Percentiles rank a stretch among this genome's conserved stretches.
phyloP scores from a whole-genome alignment of 2,888 invertebrate species.

The Spilarctia lutea region DNA sequence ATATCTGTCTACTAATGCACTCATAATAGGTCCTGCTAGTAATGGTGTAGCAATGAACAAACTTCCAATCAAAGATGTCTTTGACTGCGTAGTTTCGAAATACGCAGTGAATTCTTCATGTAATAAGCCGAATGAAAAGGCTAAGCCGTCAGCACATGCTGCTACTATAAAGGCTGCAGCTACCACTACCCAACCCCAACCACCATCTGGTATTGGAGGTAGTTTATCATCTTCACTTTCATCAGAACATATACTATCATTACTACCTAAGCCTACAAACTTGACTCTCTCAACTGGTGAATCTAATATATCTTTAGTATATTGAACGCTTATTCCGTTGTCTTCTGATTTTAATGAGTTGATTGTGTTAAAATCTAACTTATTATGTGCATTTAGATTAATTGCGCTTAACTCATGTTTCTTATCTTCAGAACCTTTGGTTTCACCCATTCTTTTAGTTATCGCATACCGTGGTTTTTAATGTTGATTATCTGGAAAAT shows the following conservation, averaged over 20 bases:
- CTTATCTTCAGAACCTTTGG: slow-evolving; percentile 37
- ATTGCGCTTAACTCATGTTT: slow-evolving; percentile 42
- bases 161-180: slow-evolving; percentile 94
- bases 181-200: slow-evolving; percentile 97
- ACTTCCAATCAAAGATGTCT: slow-evolving; percentile 95
- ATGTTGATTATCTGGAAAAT: slow-evolving; percentile 37
- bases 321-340: slow-evolving; percentile 61
- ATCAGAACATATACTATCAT: slow-evolving; percentile 78
- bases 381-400: slow-evolving; percentile 39
- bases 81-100: slow-evolving; percentile 92
- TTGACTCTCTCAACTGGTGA: slow-evolving; percentile 75
- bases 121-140: slow-evolving; percentile 96
- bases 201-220: slow-evolving; percentile 92
- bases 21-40: slow-evolving; percentile 93
- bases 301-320: slow-evolving; percentile 61
- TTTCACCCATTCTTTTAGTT: slow-evolving; percentile 48
- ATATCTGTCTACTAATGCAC: slow-evolving; percentile 93
- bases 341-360: slow-evolving; percentile 73
- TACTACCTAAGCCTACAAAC: slow-evolving; percentile 80
- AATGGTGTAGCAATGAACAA: slow-evolving; percentile 96
- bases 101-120: slow-evolving; percentile 92
- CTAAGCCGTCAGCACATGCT: slow-evolving; percentile 96
- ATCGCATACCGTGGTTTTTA: slow-evolving; percentile 45
- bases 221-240: slow-evolving; percentile 71
- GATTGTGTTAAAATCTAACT: slow-evolving; percentile 72